Base-by-base conservation (phyloP, 1,140 invertebrate species). In the Popillia japonica region DNA sequence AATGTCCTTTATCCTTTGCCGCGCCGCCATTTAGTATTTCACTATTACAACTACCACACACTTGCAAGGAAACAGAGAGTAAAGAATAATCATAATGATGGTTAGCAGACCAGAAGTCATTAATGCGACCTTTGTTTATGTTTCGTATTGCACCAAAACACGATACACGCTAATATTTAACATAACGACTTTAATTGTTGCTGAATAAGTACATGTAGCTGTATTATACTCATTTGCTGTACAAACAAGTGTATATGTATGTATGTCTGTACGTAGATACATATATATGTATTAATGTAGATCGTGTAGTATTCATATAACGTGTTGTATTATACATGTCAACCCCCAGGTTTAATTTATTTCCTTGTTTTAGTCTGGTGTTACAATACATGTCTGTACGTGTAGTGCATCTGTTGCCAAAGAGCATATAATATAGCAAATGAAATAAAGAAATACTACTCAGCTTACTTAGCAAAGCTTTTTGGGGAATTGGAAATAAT, bases 41-140 rank as follows among this genome's bases (percentile, higher is more conserved):
- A 27, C 9, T 68, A 68, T 68, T 8, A 22, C 22, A 8, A 10
- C 10, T 27, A 68, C 27, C 27, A 22, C 17, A 68, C 61, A 68
- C 61, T 68, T 68, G 27, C 61, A 34, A 68, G 61, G 61, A 23
- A 68, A 68, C 61, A 68, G 22, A 20, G 22, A 68, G 27, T 68
- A 68, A 68, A 68, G 61, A 68, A 68, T 64, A 64, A 23, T 68
- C 20, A 68, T 68, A 34, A 17, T 34, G 20, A 68, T 68, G 22
- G 61, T 68, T 68, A 68, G 61, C 61, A 14, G 22, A 23, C 61
- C 61, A 68, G 61, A 68, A 34, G 22, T 68, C 61, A 22, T 68
- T 68, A 68, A 34, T 34, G 61, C 61, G 14, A 20, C 61, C 61
- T 2, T 10, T 34, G 61, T 68, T 68, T 68, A 20, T 68, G 61